A percentile compares a stretch with the other conserved stretches of the same genome.
Evolutionary conservation across 2,888 invertebrate species (phyloP).

Genomic region (Drosophila differens): DNA sequence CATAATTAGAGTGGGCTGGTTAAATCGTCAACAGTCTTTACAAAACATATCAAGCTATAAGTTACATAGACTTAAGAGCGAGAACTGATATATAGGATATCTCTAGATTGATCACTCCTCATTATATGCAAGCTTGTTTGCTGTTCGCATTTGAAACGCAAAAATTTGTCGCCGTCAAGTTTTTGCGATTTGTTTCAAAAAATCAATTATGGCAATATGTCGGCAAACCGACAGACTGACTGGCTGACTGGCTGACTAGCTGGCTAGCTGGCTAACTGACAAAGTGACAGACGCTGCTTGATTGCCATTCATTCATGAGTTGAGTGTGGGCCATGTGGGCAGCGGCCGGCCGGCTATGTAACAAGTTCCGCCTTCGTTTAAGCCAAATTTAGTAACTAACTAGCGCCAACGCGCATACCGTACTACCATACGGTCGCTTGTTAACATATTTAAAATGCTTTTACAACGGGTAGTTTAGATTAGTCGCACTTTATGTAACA

Average conservation of each 20-base stretch:
- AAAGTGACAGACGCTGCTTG: slow-evolving; percentile 41
- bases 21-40: not conserved
- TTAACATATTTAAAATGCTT: slow-evolving; percentile 4
- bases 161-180: slow-evolving; percentile 78
- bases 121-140: slow-evolving; percentile 11
- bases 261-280: slow-evolving; percentile 3
- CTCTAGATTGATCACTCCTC: not conserved
- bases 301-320: slow-evolving; percentile 72
- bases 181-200: slow-evolving; percentile 60
- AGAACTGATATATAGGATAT: not conserved
- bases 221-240: slow-evolving; percentile 34
- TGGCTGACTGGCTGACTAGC: slow-evolving; percentile 14
- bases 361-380: slow-evolving; percentile 82
- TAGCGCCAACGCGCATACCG: slow-evolving; percentile 66
- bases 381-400: slow-evolving; percentile 81
- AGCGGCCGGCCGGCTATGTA: slow-evolving; percentile 77
- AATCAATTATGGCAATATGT: slow-evolving; percentile 76
- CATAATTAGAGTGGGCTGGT: not conserved
- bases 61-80: not conserved
- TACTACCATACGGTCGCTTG: slow-evolving; percentile 1
- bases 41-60: not conserved
- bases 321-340: slow-evolving; percentile 68
- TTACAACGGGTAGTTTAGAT: not conserved
- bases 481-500: slow-evolving; percentile 1
- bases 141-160: slow-evolving; percentile 55